These are phyloP conservation scores for Neodiprion lecontei DNA, from an alignment of 1,140 invertebrate species.

Conservation along the genomic window DNA sequence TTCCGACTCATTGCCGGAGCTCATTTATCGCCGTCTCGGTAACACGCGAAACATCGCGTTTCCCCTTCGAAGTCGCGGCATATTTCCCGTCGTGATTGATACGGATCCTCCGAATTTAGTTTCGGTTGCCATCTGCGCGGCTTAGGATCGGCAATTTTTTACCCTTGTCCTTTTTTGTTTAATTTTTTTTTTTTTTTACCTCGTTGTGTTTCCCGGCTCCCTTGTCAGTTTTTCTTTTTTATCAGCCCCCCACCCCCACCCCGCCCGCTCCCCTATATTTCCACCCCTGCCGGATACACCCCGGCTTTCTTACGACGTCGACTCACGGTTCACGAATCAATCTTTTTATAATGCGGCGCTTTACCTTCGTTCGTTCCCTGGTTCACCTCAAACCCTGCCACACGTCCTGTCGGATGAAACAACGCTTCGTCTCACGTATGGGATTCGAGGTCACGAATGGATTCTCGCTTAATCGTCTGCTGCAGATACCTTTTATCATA, in stretches of 20 bases:
- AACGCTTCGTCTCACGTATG: background rate
- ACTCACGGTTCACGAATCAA: constrained; percentile 2
- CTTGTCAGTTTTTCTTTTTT: too few species aligned
- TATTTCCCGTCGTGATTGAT: background rate
- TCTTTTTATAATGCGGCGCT: background rate
- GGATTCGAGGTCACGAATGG: background rate
- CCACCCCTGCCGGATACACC: too few species aligned
- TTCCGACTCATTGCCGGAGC: background rate
- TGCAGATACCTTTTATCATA: too few species aligned
- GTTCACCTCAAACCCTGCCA: background rate
- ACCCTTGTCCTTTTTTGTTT: background rate
- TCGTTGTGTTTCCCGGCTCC: background rate
- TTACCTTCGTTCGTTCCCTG: background rate
- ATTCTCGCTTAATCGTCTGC: background rate
- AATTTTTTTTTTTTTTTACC: background rate
- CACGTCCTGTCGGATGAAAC: background rate
- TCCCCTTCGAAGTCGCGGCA: background rate
- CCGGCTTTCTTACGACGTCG: background rate
- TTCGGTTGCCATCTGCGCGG: background rate
- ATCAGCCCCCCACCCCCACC: too few species aligned
- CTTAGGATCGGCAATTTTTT: background rate
- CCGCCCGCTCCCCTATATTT: too few species aligned
- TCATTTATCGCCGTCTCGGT: background rate
- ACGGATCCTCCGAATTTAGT: background rate
- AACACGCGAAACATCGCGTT: background rate